Evolutionary conservation across 2,797 vertebrate species (phyloP), one percentile per base, ranked within the genome.

Genomic region (Triplophysa bombifrons): DNA sequence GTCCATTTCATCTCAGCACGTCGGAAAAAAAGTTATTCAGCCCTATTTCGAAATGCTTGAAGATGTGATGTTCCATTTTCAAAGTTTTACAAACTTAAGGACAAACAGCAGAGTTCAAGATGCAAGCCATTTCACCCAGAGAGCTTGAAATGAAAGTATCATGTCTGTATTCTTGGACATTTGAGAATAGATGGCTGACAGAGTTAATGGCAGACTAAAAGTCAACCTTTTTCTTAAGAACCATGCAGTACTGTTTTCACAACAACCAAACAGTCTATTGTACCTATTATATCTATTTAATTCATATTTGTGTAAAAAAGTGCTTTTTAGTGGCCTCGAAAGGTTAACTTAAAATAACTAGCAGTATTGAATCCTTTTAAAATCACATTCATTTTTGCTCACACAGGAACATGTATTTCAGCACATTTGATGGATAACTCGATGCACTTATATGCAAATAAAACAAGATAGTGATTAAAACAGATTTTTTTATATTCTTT

Each of bases 141-240:
- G 19, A 55, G 30, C 34, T 46, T 64, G 27, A 34, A 58, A 12
- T 38, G 19, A 74, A 41, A 64, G 0, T 13, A 19, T 41, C 11
- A 55, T 20, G 3, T 66, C 20, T 41, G 48, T 63, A 65, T 48
- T 22, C 46, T 65, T 14, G 19, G 60, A 51, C 2, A 20, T 10
- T 65, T 20, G n/a, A 75, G 74, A 75, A 41, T 64, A 64, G 63
- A n/a, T 38, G 17, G 19, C 16, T 64, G 2, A 34, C 30, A 64
- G 34, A 64, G 30, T 4, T 25, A 74, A 63, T 12, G 30, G 46
- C 27, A 51, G 30, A 44, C 3, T 6, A 53, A 55, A n/a, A n/a
- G 9, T 65, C 3, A 20, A 34, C 25, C 0, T 17, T 6, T 63
- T 74, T 51, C 41, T 27, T 0, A 58, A 50, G 22, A 61, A 14